Evolutionary conservation across 2,113 vertebrate species (phyloP).

Genomic region (Pteropus alecto): DNA sequence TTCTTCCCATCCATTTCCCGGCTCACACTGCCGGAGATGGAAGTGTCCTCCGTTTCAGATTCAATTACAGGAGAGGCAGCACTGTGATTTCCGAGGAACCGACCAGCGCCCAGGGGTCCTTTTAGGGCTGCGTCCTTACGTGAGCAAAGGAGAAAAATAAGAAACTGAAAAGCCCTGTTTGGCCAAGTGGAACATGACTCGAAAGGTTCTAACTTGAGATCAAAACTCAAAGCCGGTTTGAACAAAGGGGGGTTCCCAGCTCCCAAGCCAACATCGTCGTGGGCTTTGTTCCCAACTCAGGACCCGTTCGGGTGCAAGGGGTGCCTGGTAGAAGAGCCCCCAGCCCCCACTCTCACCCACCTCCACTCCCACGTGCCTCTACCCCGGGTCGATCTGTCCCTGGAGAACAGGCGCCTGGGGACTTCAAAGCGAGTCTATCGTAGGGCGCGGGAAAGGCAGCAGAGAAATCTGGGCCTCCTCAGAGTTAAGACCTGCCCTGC

Average conservation of each 20-base stretch:
- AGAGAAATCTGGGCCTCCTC: neutral
- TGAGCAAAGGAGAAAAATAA: conserved; percentile 30
- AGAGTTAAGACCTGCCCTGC: neutral
- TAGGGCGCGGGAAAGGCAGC: neutral
- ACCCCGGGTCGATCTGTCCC: no score
- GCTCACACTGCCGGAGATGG: neutral
- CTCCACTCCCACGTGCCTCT: no score
- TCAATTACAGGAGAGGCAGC: neutral
- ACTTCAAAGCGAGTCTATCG: neutral
- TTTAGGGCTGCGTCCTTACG: neutral
- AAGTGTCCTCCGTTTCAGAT: neutral
- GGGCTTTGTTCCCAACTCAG: conserved; percentile 16
- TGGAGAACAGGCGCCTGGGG: neutral
- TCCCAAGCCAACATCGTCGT: neutral
- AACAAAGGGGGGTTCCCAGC: neutral
- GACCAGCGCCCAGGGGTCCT: neutral
- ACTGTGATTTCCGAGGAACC: neutral
- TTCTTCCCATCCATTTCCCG: neutral
- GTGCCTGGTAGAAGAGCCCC: neutral
- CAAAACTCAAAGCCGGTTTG: conserved; percentile 18
- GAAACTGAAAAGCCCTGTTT: conserved; percentile 3
- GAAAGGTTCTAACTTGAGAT: conserved; percentile 43
- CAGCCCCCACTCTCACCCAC: no score
- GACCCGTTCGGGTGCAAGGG: neutral
- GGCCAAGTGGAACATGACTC: conserved; percentile 43